phyloP scores from a whole-genome alignment of 2,113 vertebrate species.

The Paedocypris sp. region DNA sequence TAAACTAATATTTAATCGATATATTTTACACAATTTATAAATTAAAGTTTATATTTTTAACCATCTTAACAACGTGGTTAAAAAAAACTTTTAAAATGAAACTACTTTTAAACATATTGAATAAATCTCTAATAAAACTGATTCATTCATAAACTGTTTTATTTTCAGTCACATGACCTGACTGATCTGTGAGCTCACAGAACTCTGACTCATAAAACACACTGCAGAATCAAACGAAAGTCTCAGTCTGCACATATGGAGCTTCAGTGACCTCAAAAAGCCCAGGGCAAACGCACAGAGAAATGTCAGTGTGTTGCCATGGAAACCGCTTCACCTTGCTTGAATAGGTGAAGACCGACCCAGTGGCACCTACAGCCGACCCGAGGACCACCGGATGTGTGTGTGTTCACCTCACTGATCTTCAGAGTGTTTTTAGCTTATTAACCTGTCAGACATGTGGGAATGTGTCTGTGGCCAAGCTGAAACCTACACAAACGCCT shows the following conservation, averaged over 20 bases:
- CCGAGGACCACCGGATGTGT: neutral
- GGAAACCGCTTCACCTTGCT: conserved; percentile 10
- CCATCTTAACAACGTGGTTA: too few species aligned
- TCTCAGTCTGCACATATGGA: neutral
- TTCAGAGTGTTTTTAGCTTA: too few species aligned
- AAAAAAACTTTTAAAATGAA: too few species aligned
- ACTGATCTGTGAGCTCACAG: neutral
- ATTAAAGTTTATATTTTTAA: too few species aligned
- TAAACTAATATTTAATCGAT: too few species aligned
- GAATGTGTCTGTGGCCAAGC: too few species aligned
- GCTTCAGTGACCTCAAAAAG: conserved; percentile 22
- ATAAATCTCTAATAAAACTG: neutral
- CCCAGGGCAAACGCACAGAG: conserved; percentile 2
- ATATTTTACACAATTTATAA: too few species aligned
- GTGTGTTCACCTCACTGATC: neutral
- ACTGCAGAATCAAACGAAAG: neutral
- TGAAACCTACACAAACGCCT: too few species aligned
- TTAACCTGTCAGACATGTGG: too few species aligned
- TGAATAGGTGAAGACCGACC: neutral
- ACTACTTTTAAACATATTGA: neutral
- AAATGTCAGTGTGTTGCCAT: conserved; percentile 29
- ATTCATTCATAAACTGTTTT: too few species aligned
- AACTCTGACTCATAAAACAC: neutral
- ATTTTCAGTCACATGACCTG: neutral
- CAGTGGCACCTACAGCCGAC: neutral